Percentiles rank a stretch among this genome's conserved stretches.
phyloP scores from a whole-genome alignment of 2,888 invertebrate genomes.

The Arge pagana region DNA sequence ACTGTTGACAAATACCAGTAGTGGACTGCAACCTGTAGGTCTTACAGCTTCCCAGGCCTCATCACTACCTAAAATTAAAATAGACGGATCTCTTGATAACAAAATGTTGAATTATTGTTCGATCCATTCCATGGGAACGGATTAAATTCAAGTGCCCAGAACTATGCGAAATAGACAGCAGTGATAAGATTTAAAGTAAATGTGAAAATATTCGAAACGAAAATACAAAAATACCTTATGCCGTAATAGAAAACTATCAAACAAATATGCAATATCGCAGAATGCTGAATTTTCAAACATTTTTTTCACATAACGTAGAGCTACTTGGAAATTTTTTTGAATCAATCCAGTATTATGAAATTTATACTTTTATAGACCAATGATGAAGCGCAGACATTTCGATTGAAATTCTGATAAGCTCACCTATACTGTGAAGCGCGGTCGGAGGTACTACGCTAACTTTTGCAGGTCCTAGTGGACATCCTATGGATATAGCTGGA shows the following conservation, averaged over 20 bases:
- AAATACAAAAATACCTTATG: background rate
- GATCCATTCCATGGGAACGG: too few species aligned
- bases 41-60: constrained; percentile 88
- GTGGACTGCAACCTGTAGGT: constrained; percentile 71
- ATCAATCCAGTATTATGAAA: too few species aligned
- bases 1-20: constrained; percentile 96
- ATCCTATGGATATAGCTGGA: constrained; percentile 76
- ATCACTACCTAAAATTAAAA: constrained; percentile 69
- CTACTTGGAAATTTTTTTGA: too few species aligned
- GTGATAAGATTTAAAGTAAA: background rate
- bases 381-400: too few species aligned
- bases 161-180: too few species aligned
- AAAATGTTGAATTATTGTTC: background rate
- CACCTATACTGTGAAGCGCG: constrained; percentile 83
- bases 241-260: background rate
- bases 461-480: constrained; percentile 85
- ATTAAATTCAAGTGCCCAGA: too few species aligned
- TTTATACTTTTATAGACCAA: too few species aligned
- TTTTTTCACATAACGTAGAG: too few species aligned
- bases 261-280: too few species aligned
- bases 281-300: too few species aligned
- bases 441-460: constrained; percentile 95
- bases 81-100: background rate
- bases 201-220: background rate
- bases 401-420: background rate